Percentiles rank a stretch among this genome's conserved stretches.
phyloP scores from a whole-genome alignment of 2,797 vertebrate species.

The Sarcoramphus papa region DNA sequence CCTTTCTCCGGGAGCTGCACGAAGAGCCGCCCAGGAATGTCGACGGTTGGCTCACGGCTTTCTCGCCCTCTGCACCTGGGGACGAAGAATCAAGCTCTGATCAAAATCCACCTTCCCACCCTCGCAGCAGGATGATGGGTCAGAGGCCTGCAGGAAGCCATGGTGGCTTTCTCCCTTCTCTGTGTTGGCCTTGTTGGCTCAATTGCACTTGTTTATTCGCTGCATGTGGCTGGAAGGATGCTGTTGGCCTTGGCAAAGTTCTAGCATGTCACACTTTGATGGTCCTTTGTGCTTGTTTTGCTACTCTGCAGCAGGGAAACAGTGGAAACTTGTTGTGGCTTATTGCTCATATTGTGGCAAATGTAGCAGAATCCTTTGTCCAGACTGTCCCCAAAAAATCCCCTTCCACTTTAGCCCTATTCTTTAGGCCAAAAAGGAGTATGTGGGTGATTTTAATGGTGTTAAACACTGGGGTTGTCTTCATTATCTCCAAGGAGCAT shows the following conservation, averaged over 20 bases:
- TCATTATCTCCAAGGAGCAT: background rate
- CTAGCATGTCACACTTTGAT: background rate
- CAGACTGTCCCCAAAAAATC: background rate
- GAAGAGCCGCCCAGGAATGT: fast-evolving
- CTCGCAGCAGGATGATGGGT: background rate
- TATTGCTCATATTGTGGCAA: background rate
- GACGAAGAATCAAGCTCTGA: background rate
- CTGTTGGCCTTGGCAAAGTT: background rate
- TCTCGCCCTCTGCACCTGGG: background rate
- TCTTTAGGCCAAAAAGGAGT: background rate
- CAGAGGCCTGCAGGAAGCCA: background rate
- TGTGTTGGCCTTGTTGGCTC: background rate
- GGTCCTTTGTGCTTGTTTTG: background rate
- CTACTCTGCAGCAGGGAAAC: background rate
- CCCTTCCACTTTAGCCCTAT: background rate
- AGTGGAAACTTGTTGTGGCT: background rate
- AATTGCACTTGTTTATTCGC: background rate
- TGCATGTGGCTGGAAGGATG: background rate
- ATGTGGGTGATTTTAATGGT: background rate
- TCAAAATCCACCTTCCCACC: background rate
- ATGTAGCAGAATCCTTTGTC: background rate
- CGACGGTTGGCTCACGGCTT: fast-evolving
- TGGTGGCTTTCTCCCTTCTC: background rate
- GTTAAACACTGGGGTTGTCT: background rate
- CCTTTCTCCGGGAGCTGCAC: background rate